Conservation (phyloP, 2,113 vertebrate species). For the Tenebrosternarchus preto region DNA sequence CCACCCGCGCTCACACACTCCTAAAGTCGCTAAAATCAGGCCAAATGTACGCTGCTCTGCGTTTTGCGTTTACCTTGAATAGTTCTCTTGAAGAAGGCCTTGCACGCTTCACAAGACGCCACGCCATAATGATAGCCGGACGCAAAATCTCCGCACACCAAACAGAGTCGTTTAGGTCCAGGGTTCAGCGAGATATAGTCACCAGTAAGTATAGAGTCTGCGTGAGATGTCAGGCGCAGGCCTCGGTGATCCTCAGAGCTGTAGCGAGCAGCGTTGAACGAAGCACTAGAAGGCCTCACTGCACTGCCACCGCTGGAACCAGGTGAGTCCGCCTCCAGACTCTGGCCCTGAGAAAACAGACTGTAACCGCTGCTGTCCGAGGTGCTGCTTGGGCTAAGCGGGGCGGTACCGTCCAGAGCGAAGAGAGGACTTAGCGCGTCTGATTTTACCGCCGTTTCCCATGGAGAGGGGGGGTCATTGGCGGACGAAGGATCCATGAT, state of each 20-base stretch:
- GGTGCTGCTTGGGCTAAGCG: slow-evolving; percentile 62
- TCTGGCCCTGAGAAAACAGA: slow-evolving; percentile 60
- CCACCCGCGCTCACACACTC: not conserved
- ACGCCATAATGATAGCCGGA: slow-evolving; percentile 72
- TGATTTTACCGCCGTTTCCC: slow-evolving; percentile 48
- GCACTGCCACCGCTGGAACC: slow-evolving; percentile 48
- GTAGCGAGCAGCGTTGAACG: slow-evolving; percentile 41
- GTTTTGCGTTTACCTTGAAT: slow-evolving; percentile 67
- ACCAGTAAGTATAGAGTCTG: slow-evolving; percentile 60
- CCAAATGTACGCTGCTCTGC: not conserved
- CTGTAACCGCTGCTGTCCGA: slow-evolving; percentile 68
- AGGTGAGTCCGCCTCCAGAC: slow-evolving; percentile 62
- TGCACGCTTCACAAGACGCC: slow-evolving; percentile 74
- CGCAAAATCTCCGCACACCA: slow-evolving; percentile 75
- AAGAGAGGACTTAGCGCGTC: slow-evolving; percentile 59
- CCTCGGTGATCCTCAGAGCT: slow-evolving; percentile 23
- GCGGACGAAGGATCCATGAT: slow-evolving; percentile 54
- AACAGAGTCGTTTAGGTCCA: slow-evolving; percentile 65
- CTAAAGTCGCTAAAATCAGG: not conserved
- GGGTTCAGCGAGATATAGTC: slow-evolving; percentile 57
- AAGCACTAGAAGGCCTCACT: slow-evolving; percentile 5
- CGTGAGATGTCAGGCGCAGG: slow-evolving; percentile 51
- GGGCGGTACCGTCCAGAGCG: slow-evolving; percentile 49
- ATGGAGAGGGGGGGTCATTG: slow-evolving; percentile 61
- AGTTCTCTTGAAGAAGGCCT: slow-evolving; percentile 78